Evolutionary conservation across 2,888 invertebrate species (phyloP).

Genomic region (Ferdinandea cuprea): DNA sequence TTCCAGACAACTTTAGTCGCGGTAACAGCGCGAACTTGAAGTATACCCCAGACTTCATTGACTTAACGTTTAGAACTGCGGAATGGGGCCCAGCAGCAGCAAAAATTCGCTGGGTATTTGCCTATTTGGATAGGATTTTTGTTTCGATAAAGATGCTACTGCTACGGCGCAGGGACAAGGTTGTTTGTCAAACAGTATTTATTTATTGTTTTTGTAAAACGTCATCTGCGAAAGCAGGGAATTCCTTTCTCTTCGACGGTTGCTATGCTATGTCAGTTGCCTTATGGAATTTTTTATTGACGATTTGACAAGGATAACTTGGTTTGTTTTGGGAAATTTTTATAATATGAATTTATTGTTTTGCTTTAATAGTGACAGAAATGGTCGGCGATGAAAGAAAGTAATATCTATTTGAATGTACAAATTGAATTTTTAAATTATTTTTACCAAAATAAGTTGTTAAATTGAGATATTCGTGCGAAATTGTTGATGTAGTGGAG

Average conservation of each 20-base stretch:
- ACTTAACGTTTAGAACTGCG: constrained; percentile 82
- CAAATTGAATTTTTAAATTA: neutral
- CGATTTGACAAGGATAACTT: constrained; percentile 25
- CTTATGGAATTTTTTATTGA: constrained; percentile 19
- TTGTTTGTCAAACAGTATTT: constrained; percentile 14
- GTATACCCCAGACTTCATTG: constrained; percentile 83
- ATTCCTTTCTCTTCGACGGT: neutral
- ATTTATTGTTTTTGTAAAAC: constrained; percentile 25
- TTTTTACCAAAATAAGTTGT: neutral
- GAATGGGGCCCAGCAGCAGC: constrained; percentile 47
- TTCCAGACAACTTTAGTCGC: constrained; percentile 83
- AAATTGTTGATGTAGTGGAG: neutral
- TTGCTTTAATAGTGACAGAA: neutral
- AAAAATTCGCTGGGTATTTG: constrained; percentile 47
- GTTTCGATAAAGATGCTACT: neutral
- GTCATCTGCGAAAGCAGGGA: constrained; percentile 25
- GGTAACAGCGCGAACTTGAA: constrained; percentile 83
- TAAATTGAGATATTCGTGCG: no score
- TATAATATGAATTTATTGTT: no score
- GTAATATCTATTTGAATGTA: neutral
- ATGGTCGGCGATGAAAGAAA: neutral
- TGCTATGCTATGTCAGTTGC: constrained; percentile 23
- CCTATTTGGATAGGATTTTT: constrained; percentile 12
- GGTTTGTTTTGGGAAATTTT: constrained; percentile 55
- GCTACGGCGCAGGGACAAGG: constrained; percentile 36